Percentiles rank a stretch among this genome's conserved stretches.
Evolutionary conservation across 2,888 invertebrate genomes (phyloP).

Genomic region (Tanytarsus gracilentus): DNA sequence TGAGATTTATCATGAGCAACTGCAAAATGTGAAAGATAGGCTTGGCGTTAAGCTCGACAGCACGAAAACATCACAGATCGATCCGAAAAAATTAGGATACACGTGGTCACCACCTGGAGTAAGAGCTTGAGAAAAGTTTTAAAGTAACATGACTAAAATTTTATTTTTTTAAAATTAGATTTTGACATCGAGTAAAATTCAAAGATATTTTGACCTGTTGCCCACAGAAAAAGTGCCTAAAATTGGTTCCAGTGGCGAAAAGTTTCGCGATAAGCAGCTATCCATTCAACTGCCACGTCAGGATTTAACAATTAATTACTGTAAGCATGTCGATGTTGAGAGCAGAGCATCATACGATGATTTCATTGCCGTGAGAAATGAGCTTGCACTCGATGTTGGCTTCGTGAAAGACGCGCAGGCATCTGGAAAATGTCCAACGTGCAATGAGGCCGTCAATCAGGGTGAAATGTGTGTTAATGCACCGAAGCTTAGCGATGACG

Average conservation of each 20-base stretch:
- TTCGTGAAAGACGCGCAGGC: constrained; percentile 54
- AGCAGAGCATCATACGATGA: constrained; percentile 80
- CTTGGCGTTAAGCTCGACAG: constrained; percentile 54
- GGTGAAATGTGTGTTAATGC: constrained; percentile 80
- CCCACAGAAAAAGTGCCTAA: constrained; percentile 70
- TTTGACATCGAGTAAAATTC: constrained; percentile 54
- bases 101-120: constrained; percentile 54
- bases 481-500: constrained; percentile 65
- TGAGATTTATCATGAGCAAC: constrained; percentile 81
- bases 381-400: constrained; percentile 90
- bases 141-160: background rate
- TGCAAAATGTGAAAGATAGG: constrained; percentile 66
- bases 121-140: constrained; percentile 36
- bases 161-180: constrained; percentile 33
- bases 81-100: constrained; percentile 56
- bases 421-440: constrained; percentile 66
- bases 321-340: constrained; percentile 71
- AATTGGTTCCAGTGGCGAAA: constrained; percentile 68
- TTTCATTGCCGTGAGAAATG: constrained; percentile 88
- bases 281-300: constrained; percentile 80
- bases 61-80: constrained; percentile 48
- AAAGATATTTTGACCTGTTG: constrained; percentile 85
- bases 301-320: constrained; percentile 83
- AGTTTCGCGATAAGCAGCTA: constrained; percentile 69
- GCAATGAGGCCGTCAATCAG: constrained; percentile 66